These are phyloP conservation scores for Hypolimnas misippus DNA, from an alignment of 2,888 invertebrate species.

Conservation along the genomic window DNA sequence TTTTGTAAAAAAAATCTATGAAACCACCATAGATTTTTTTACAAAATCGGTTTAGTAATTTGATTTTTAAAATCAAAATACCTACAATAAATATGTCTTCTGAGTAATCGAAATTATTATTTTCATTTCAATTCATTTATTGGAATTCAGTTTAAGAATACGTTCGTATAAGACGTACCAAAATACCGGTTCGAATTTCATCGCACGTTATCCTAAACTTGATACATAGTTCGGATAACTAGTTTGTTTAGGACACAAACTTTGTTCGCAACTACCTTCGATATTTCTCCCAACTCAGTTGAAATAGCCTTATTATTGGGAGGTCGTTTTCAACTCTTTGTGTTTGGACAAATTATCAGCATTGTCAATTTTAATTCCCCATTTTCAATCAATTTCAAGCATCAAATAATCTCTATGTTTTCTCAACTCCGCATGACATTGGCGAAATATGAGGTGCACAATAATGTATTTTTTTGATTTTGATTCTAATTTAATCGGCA, in stretches of 20 bases:
- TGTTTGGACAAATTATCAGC: neutral
- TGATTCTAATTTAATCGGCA: too few relatives aligned
- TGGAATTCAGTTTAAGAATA: too few relatives aligned
- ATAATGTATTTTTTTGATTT: neutral
- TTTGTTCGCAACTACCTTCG: slow-evolving; percentile 6
- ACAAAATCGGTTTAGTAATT: too few relatives aligned
- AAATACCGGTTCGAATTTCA: neutral
- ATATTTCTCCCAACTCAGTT: neutral
- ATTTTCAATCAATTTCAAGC: neutral
- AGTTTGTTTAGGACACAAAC: slow-evolving; percentile 2
- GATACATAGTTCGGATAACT: slow-evolving; percentile 2
- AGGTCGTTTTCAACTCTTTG: neutral
- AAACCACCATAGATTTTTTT: too few relatives aligned
- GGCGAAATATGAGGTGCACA: too few relatives aligned
- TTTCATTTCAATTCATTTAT: too few relatives aligned
- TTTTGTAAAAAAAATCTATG: too few relatives aligned
- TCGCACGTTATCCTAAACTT: neutral
- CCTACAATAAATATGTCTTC: too few relatives aligned
- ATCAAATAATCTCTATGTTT: neutral
- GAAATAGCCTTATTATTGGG: neutral
- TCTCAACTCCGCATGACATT: too few relatives aligned
- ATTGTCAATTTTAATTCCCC: neutral
- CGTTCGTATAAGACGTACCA: neutral
- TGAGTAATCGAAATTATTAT: too few relatives aligned
- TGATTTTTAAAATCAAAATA: too few relatives aligned